A percentile compares a stretch with the other conserved stretches of the same genome.
Evolutionary conservation across 2,888 invertebrate species (phyloP).

Genomic region (Lottia gigantea): DNA sequence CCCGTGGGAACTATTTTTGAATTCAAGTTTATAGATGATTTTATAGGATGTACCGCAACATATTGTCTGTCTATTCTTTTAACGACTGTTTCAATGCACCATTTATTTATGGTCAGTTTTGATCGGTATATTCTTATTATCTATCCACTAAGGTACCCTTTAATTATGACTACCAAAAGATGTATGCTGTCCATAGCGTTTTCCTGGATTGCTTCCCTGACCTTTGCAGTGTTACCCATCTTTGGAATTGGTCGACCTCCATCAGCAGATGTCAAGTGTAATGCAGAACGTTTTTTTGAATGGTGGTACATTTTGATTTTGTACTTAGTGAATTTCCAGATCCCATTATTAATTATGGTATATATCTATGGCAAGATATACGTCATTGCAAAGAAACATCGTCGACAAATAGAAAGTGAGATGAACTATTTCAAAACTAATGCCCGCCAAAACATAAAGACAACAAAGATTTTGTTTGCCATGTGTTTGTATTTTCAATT

Average conservation of each 20-base stretch:
- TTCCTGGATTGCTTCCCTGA: not conserved
- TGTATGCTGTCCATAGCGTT: not conserved
- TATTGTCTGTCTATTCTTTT: conserved; percentile 5
- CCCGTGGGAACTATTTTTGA: conserved; percentile 10
- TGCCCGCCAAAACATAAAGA: not conserved
- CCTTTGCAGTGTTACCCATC: not conserved
- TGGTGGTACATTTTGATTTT: conserved; percentile 11
- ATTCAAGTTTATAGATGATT: not conserved
- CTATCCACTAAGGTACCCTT: not conserved
- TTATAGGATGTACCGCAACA: not conserved
- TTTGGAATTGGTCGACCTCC: not conserved
- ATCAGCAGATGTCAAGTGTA: not conserved
- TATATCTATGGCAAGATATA: conserved; percentile 13
- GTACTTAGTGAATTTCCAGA: conserved; percentile 4
- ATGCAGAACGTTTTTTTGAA: conserved; percentile 11
- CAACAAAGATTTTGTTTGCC: conserved; percentile 10
- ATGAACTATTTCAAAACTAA: not conserved
- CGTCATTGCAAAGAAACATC: conserved; percentile 9
- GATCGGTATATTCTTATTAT: conserved; percentile 11
- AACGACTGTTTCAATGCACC: conserved; percentile 14
- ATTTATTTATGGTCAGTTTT: conserved; percentile 13
- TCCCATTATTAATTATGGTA: not conserved
- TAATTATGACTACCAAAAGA: not conserved
- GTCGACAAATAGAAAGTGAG: not conserved
- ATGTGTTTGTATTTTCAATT: conserved; percentile 12